Evolutionary conservation across 2,888 invertebrate genomes (phyloP).

Genomic region (Adelphocoris suturalis): DNA sequence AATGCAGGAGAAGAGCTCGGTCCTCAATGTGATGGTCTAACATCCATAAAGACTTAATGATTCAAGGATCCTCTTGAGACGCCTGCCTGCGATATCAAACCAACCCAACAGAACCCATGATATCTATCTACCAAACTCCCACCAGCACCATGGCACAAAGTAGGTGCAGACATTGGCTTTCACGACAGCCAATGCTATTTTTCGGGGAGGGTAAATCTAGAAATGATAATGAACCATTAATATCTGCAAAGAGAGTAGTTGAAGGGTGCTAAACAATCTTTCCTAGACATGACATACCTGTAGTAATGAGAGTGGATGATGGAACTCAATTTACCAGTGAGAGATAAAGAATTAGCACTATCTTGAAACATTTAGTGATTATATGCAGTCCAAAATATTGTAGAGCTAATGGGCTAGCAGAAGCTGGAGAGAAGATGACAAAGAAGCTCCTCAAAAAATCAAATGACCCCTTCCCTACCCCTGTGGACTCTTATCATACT

Average conservation of each 20-base stretch:
- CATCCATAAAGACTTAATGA: constrained; percentile 34
- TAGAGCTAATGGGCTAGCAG: neutral
- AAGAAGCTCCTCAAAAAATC: constrained; percentile 26
- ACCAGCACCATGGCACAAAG: constrained; percentile 21
- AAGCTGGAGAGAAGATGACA: constrained; percentile 38
- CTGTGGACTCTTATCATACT: too few relatives aligned
- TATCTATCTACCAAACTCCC: neutral
- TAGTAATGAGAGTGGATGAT: constrained; percentile 26
- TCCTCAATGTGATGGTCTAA: constrained; percentile 60
- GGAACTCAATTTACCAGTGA: constrained; percentile 51
- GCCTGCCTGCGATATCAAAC: constrained; percentile 10
- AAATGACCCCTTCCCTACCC: too few relatives aligned
- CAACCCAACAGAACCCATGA: constrained; percentile 50
- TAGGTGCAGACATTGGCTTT: constrained; percentile 50
- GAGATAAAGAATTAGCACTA: neutral
- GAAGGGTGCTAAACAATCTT: constrained; percentile 51
- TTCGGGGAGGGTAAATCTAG: constrained; percentile 32
- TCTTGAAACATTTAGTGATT: neutral
- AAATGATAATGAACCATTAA: too few relatives aligned
- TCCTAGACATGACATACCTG: constrained; percentile 41
- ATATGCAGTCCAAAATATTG: constrained; percentile 46
- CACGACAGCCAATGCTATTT: constrained; percentile 25
- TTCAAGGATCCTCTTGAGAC: neutral
- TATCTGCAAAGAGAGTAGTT: constrained; percentile 14
- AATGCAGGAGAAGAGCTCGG: constrained; percentile 66